Evolutionary conservation across 2,113 vertebrate genomes (phyloP).

Genomic region (Vulpes vulpes): DNA sequence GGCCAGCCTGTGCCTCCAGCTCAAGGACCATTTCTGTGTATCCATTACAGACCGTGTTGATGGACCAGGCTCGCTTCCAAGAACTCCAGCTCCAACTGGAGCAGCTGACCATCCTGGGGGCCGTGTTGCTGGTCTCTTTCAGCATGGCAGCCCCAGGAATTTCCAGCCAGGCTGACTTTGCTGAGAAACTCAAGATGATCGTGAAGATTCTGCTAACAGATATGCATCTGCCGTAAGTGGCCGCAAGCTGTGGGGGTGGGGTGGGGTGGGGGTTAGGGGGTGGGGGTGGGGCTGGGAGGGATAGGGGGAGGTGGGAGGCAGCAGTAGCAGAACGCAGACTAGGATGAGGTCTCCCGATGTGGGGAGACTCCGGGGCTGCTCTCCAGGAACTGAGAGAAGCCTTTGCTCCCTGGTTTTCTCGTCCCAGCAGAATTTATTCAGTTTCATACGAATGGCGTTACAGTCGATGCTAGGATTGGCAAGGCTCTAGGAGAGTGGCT

Average conservation of each 20-base stretch:
- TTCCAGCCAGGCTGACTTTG: conserved; percentile 90
- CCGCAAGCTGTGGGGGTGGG: accelerated
- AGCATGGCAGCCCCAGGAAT: conserved; percentile 90
- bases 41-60: conserved; percentile 91
- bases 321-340: not conserved
- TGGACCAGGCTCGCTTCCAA: conserved; percentile 96
- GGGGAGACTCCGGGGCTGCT: too few species aligned
- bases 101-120: conserved; percentile 89
- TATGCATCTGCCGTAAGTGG: conserved; percentile 92
- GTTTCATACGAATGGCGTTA: too few species aligned
- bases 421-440: not conserved
- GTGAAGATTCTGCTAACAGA: conserved; percentile 91
- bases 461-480: not conserved
- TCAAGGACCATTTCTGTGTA: not conserved
- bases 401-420: not conserved
- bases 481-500: not conserved
- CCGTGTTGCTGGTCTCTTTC: conserved; percentile 94
- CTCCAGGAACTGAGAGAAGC: not conserved
- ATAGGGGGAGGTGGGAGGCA: not conserved
- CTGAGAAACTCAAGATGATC: conserved; percentile 92
- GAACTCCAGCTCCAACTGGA: conserved; percentile 94
- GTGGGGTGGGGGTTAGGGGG: too few species aligned
- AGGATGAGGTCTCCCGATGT: not conserved
- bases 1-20: not conserved
- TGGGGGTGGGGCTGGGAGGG: too few species aligned